A percentile compares a stretch with the other conserved stretches of the same genome.
phyloP scores from a whole-genome alignment of 2,113 vertebrate species.

The Phaetusa simplex region DNA sequence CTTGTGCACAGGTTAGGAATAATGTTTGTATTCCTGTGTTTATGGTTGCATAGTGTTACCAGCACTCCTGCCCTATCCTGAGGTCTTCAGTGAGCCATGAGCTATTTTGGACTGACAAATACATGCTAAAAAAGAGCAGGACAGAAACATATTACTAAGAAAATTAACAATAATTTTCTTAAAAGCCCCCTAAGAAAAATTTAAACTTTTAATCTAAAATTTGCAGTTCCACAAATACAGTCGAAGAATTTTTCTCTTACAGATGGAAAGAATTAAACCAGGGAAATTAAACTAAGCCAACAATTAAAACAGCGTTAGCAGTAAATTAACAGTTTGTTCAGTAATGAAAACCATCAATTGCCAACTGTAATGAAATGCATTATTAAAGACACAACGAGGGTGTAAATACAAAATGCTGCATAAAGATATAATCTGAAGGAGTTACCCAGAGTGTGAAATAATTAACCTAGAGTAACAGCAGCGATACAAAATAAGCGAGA shows the following conservation, averaged over 20 bases:
- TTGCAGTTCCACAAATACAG: not conserved
- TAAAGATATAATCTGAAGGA: slow-evolving; percentile 29
- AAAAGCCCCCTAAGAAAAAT: not conserved
- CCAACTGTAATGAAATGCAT: slow-evolving; percentile 58
- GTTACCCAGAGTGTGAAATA: not conserved
- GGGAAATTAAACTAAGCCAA: slow-evolving; percentile 31
- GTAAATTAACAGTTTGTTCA: slow-evolving; percentile 52
- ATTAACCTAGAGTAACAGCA: not conserved
- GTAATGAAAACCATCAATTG: slow-evolving; percentile 61
- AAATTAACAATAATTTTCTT: not conserved
- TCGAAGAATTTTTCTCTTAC: not conserved
- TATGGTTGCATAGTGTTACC: not conserved
- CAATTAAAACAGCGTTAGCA: slow-evolving; percentile 49
- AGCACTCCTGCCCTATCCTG: not conserved
- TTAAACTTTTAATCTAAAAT: not conserved
- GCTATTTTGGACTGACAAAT: not conserved
- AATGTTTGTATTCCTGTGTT: not conserved
- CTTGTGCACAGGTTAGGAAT: not conserved
- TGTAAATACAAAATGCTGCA: slow-evolving; percentile 39
- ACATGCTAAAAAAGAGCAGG: not conserved
- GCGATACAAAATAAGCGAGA: not conserved
- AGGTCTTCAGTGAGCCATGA: not conserved
- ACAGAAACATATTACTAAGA: not conserved
- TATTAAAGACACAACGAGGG: slow-evolving; percentile 57
- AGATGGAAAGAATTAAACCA: slow-evolving; percentile 39